Evolutionary conservation across 2,797 vertebrate genomes (phyloP), one percentile per base, ranked within the genome.

Genomic region (Novumbra hubbsi): DNA sequence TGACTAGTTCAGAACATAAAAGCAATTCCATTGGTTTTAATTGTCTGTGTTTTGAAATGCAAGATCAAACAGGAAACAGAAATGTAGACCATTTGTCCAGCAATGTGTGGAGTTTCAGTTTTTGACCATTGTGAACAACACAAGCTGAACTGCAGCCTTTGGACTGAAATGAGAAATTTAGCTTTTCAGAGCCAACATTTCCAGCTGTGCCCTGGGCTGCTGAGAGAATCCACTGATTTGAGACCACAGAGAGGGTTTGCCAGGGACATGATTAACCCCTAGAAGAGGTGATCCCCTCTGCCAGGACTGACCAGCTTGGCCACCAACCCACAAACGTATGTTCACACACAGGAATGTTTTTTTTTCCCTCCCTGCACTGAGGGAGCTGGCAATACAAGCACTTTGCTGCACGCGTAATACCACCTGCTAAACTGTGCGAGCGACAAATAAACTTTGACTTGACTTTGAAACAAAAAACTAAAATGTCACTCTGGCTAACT

Each of bases 201-300:
- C 90, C 92, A 89, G 92, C 89, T 85, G 94, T 91, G 92, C 91
- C 91, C 63, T 85, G 92, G 91, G 93, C 91, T 92, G 93, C 87
- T 50, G 68, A 41, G 80, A 73, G 82, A 60, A 60, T 0, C 92
- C 90, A 93, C 91, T 91, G 93, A 88, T 50, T 68, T 32, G 79
- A 75, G 81, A 76, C 84, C 70, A 80, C 81, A 72, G 70, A 81
- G 69, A 78, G n/a, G n/a, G 50, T 65, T 78, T 79, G 84, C 84
- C 87, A 88, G 81, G 80, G 84, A 75, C 78, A 70, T 80, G 85
- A 89, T 91, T 82, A 88, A 85, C 80, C 81, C 81, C 81, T 82
- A 75, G 81, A 83, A 85, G 81, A 82, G 73, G 75, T 48, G 76
- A 75, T 76, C 78, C 81, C 84, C 85, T 87, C 38, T 80, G 81